Conservation (phyloP, 2,113 vertebrate species). For the Malurus cyaneus region DNA sequence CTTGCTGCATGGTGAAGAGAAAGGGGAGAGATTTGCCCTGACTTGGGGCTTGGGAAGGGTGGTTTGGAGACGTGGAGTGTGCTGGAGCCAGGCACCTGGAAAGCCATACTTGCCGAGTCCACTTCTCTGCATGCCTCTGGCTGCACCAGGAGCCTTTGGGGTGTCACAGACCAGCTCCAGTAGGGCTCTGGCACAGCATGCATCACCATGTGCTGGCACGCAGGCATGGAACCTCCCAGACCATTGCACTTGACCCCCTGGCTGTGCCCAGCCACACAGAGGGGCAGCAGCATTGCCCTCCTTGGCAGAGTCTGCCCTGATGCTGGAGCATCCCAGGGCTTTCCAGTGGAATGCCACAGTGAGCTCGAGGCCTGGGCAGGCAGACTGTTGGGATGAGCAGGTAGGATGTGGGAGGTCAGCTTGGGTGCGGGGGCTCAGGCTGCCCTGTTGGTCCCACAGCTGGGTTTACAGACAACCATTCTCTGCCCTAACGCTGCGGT, state of each 20-base stretch:
- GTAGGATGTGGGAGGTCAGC: not conserved
- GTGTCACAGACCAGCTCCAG: not conserved
- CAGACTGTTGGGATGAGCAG: not conserved
- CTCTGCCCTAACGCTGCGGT: accelerated
- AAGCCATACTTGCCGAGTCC: accelerated
- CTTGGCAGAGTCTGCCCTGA: not conserved
- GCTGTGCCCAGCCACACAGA: accelerated
- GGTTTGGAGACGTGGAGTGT: not conserved
- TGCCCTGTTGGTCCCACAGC: accelerated
- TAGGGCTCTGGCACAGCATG: not conserved
- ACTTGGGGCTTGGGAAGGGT: not conserved
- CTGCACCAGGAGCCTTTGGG: not conserved
- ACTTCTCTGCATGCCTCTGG: accelerated
- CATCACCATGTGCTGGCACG: accelerated
- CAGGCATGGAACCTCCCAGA: not conserved
- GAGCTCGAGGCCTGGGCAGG: not conserved
- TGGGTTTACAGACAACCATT: not conserved
- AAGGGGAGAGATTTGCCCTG: accelerated
- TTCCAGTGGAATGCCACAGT: accelerated
- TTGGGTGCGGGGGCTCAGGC: accelerated
- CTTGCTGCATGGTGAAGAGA: not conserved
- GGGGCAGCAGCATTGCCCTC: not conserved
- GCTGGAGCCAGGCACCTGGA: accelerated
- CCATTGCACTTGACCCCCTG: accelerated
- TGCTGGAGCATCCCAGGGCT: not conserved